Evolutionary conservation across 2,888 invertebrate genomes (phyloP), one percentile per base, ranked within the genome.

Genomic region (Phortica okadai): DNA sequence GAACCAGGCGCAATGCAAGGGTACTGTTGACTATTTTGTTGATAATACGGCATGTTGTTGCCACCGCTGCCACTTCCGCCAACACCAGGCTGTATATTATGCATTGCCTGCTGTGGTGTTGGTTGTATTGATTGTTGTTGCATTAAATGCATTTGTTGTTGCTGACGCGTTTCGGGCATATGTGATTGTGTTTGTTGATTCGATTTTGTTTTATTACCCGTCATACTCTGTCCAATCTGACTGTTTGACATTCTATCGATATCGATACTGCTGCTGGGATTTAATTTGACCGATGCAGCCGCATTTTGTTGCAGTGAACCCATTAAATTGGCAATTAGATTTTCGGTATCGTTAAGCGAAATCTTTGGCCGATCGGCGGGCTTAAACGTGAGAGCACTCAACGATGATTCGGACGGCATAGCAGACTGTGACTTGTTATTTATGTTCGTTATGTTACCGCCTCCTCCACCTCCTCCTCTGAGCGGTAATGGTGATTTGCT

Each of bases 241-340:
- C 21, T 21, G 21, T 21, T 21, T 21, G 21, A 21, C 21, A 21
- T 21, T 21, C 45, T 62, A 42, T 7, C 70, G 79, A 6, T 64
- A 62, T 1, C 62, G 11, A 21, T 50, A 74, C 21, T 67, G 70
- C 59, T 58, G 80, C 21, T n/a, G 74, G 77, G 33, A 58, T 45
- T 64, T 79, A 82, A 79, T 56, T 82, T 78, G 50, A 76, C 6
- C 64, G 78, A 6, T 70, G 74, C 54, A 66, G 75, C 54, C 81
- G 77, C 78, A 45, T 86, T 90, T 76, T 92, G 92, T 10, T 93
- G 92, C 50, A 93, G 84, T 25, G 93, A 93, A 33, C 93, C 93
- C 94, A 94, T 94, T 21, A 94, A 91, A 85, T 93, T 94, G 0
- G 94, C 94, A 79, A 94, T 94, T 3, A 94, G 87, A 72, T 93